phyloP scores from a whole-genome alignment of 1,140 invertebrate species.

The Bombus sylvicola region DNA sequence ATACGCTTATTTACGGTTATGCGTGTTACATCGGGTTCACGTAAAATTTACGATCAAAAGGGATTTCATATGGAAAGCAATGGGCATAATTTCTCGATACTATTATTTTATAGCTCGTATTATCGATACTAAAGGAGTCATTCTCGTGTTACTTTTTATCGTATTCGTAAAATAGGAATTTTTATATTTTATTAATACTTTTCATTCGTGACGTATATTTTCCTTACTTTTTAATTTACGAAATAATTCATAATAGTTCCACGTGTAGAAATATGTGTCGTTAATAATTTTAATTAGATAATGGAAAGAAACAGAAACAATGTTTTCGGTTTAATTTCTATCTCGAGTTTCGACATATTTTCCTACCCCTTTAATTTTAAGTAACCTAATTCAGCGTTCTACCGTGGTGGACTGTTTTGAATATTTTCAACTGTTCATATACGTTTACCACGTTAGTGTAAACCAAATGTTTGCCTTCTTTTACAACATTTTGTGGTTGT shows the following conservation, averaged over 20 bases:
- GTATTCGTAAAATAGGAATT: background rate
- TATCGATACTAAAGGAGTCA: background rate
- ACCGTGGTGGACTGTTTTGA: background rate
- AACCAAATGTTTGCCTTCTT: background rate
- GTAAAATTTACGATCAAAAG: conserved; percentile 13
- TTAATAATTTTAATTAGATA: background rate
- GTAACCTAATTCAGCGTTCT: background rate
- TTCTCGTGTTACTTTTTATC: background rate
- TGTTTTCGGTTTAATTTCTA: background rate
- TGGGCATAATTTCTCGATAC: background rate
- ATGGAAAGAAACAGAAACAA: background rate
- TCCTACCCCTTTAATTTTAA: background rate
- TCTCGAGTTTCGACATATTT: too few species aligned
- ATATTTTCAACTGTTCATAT: background rate
- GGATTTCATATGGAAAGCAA: background rate
- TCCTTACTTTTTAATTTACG: background rate
- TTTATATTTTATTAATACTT: background rate
- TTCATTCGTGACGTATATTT: background rate
- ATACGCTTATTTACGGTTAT: conserved; percentile 3
- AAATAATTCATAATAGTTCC: background rate
- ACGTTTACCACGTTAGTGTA: background rate
- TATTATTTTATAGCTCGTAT: background rate
- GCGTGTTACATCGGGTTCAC: background rate
- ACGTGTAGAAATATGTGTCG: background rate
- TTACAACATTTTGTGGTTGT: background rate